These are phyloP conservation scores for Gallinago jamesoni DNA, from an alignment of 2,113 vertebrate species.

Conservation along the genomic window DNA sequence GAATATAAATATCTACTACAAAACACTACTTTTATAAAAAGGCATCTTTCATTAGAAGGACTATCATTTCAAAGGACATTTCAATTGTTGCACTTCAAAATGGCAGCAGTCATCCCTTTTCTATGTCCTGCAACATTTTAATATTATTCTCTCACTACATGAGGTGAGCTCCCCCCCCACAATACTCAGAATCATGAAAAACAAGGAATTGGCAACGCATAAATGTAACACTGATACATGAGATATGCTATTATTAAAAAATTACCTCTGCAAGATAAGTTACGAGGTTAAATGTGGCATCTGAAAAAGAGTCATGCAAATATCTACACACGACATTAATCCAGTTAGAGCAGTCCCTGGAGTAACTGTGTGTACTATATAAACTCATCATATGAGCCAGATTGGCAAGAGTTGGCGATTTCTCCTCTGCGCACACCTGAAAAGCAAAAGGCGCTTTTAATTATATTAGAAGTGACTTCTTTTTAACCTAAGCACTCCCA, in stretches of 20 bases:
- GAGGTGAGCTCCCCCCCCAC: not conserved
- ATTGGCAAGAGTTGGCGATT: slow-evolving; percentile 91
- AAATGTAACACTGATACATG: not conserved
- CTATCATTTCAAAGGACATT: not conserved
- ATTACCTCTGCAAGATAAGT: slow-evolving; percentile 96
- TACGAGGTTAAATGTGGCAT: slow-evolving; percentile 91
- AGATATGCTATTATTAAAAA: not conserved
- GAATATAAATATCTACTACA: not conserved
- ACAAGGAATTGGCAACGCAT: not conserved
- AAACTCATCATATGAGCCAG: slow-evolving; percentile 99
- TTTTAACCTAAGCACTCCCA: not conserved
- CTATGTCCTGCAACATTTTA: not conserved
- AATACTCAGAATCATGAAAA: not conserved
- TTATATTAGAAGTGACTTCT: not conserved
- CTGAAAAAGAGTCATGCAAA: slow-evolving; percentile 93
- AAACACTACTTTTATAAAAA: not conserved
- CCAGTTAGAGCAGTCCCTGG: slow-evolving; percentile 95
- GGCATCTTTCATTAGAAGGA: not conserved
- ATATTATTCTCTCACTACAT: not conserved
- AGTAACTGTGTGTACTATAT: slow-evolving; percentile 97
- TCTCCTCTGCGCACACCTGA: slow-evolving; percentile 91
- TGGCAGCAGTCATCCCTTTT: not conserved
- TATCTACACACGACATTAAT: slow-evolving; percentile 98
- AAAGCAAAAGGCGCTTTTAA: not conserved
- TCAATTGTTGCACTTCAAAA: not conserved